Conservation (phyloP, 1,140 invertebrate genomes). For the Drosophila sproati region DNA sequence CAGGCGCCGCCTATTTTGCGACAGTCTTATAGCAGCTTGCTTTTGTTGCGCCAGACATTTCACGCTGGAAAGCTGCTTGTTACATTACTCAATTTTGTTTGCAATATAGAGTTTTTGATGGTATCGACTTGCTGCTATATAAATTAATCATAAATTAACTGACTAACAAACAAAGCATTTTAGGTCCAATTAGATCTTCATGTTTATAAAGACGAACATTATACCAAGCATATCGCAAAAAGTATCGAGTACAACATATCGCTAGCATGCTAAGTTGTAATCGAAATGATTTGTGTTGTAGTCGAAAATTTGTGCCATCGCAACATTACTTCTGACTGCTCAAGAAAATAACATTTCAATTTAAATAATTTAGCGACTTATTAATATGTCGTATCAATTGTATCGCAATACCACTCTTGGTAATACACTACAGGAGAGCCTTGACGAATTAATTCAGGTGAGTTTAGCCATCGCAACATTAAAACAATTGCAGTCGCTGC, state of each 20-base stretch:
- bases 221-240: no score
- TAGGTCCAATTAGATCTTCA: no score
- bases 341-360: slow-evolving; percentile 24
- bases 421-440: slow-evolving; percentile 97
- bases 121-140: no score
- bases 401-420: slow-evolving; percentile 99
- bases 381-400: slow-evolving; percentile 95
- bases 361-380: slow-evolving; percentile 8
- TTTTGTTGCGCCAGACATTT: neutral
- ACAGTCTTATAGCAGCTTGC: neutral
- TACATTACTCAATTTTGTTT: neutral
- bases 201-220: no score
- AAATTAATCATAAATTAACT: no score
- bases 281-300: neutral
- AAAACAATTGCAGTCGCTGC: slow-evolving; percentile 3
- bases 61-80: neutral
- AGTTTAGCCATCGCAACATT: slow-evolving; percentile 11
- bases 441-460: slow-evolving; percentile 96
- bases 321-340: slow-evolving; percentile 10
- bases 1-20: slow-evolving; percentile 34
- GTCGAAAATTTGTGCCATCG: slow-evolving; percentile 16
- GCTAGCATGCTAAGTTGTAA: neutral
- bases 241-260: neutral
- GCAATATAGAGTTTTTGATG: neutral
- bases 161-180: no score